These are phyloP conservation scores for Anas platyrhynchos DNA, from an alignment of 2,113 vertebrate genomes.

Conservation along the genomic window DNA sequence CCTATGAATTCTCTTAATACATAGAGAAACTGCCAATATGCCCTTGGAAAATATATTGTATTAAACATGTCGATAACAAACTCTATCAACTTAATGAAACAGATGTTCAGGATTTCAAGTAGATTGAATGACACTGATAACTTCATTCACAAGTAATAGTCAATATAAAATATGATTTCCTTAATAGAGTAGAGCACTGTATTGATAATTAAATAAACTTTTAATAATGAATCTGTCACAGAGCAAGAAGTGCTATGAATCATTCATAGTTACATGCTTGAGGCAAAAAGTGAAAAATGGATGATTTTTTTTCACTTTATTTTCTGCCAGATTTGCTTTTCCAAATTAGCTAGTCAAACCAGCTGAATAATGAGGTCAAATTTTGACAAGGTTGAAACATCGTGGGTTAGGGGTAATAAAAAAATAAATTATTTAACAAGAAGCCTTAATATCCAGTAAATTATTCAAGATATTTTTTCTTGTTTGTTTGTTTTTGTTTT, in stretches of 20 bases:
- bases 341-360: conserved; percentile 26
- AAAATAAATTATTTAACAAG: not conserved
- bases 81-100: conserved; percentile 59
- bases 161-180: conserved; percentile 76
- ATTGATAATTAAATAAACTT: conserved; percentile 81
- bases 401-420: not conserved
- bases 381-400: conserved; percentile 23
- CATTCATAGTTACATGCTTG: conserved; percentile 66
- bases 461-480: not conserved
- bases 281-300: conserved; percentile 68
- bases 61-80: conserved; percentile 61
- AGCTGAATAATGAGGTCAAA: not conserved
- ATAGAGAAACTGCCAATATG: not conserved
- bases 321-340: not conserved
- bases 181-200: conserved; percentile 67
- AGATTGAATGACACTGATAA: conserved; percentile 69
- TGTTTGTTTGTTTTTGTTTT: too few species aligned
- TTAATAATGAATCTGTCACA: conserved; percentile 75
- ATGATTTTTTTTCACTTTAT: not conserved
- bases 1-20: conserved; percentile 10
- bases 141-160: conserved; percentile 69
- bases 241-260: conserved; percentile 68
- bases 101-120: conserved; percentile 51
- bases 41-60: conserved; percentile 35
- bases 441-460: not conserved